Evolutionary conservation across 2,113 vertebrate genomes (phyloP).

Genomic region (Otocyon megalotis): DNA sequence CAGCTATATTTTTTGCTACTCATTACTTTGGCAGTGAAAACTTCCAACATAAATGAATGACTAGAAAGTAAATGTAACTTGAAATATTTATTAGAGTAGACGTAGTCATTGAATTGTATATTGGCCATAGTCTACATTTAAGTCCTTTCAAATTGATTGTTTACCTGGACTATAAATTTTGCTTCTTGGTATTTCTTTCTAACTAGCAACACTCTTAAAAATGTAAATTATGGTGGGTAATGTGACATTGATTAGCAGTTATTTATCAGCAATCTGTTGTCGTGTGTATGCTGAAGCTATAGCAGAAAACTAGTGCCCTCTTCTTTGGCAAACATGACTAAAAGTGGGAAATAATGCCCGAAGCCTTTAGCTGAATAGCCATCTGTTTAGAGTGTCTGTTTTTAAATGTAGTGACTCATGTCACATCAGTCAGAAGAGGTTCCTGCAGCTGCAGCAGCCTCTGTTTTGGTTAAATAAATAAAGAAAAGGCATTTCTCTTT

Average conservation of each 20-base stretch:
- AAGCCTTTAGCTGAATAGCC: slow-evolving; percentile 10
- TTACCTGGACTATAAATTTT: slow-evolving; percentile 38
- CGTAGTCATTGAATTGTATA: neutral
- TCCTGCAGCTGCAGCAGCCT: slow-evolving; percentile 26
- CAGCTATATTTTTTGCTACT: neutral
- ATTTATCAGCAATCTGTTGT: neutral
- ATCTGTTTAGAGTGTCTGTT: slow-evolving; percentile 26
- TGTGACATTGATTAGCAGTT: neutral
- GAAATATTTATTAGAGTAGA: slow-evolving; percentile 49
- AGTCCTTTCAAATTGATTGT: slow-evolving; percentile 56
- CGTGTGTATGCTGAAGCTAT: neutral
- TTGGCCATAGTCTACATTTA: neutral
- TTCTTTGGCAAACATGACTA: slow-evolving; percentile 14
- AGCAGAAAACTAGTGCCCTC: neutral
- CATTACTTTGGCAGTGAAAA: neutral
- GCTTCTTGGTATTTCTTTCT: slow-evolving; percentile 41
- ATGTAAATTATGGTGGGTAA: neutral
- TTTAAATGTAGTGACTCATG: slow-evolving; percentile 51
- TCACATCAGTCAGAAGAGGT: slow-evolving; percentile 45
- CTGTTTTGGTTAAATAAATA: slow-evolving; percentile 47
- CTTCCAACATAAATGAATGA: neutral
- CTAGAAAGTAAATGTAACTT: slow-evolving; percentile 54
- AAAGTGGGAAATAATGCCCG: neutral
- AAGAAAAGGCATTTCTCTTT: slow-evolving; percentile 30
- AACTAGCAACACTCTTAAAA: neutral